Percentiles rank a stretch among this genome's conserved stretches.
These are phyloP conservation scores for Leptodactylus fuscus DNA, from an alignment of 2,113 vertebrate genomes.

Conservation along the genomic window DNA sequence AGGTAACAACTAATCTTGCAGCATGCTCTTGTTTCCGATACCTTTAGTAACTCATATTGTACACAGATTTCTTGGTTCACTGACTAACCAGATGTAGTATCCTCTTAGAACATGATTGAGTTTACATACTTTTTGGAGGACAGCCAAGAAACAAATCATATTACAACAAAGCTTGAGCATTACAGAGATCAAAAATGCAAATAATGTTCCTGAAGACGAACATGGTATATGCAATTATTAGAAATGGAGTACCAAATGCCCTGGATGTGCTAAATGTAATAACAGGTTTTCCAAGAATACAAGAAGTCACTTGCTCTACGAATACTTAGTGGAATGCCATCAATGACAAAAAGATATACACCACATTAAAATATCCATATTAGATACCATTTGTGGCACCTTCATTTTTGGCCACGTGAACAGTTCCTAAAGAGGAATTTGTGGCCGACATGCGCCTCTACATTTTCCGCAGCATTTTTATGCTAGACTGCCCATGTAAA, in stretches of 20 bases:
- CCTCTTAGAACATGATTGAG: neutral
- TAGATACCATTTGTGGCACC: too few species aligned
- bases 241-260: neutral
- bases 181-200: conserved; percentile 6
- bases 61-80: neutral
- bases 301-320: neutral
- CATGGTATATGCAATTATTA: neutral
- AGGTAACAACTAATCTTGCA: neutral
- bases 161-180: neutral
- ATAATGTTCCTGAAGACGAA: neutral
- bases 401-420: too few species aligned
- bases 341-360: too few species aligned
- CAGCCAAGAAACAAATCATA: neutral
- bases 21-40: neutral
- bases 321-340: too few species aligned
- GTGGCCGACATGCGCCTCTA: too few species aligned
- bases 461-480: too few species aligned
- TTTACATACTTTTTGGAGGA: neutral
- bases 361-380: too few species aligned
- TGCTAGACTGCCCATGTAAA: too few species aligned
- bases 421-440: too few species aligned
- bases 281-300: neutral
- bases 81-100: neutral
- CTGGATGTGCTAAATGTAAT: neutral
- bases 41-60: neutral